Percentiles rank a stretch among this genome's conserved stretches.
Evolutionary conservation across 2,113 vertebrate species (phyloP).

Genomic region (Marmota flaviventris): DNA sequence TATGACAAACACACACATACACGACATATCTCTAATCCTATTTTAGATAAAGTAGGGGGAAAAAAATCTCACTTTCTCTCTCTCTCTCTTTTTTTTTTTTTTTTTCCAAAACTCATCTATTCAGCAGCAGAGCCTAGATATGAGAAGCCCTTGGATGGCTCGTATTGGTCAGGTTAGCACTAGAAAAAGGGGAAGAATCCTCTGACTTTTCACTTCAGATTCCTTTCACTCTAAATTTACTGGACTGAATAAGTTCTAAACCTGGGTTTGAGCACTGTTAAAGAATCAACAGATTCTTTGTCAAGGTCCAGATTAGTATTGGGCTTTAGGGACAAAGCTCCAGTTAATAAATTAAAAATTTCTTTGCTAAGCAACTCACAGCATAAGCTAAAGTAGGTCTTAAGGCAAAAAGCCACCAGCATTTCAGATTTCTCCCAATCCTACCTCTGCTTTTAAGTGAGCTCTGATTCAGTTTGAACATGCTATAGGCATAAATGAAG

Average conservation of each 20-base stretch:
- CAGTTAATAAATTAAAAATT: neutral
- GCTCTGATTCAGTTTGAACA: neutral
- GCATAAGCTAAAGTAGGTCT: neutral
- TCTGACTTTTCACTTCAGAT: neutral
- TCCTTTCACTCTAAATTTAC: slow-evolving; percentile 11
- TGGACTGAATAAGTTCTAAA: neutral
- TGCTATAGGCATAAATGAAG: neutral
- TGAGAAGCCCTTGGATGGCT: neutral
- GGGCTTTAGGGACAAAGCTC: neutral
- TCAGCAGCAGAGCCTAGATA: neutral
- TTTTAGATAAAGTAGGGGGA: neutral
- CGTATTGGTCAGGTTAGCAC: neutral
- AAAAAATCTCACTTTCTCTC: neutral
- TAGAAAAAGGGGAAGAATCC: neutral
- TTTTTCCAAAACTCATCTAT: neutral
- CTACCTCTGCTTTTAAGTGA: neutral
- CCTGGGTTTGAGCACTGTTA: neutral
- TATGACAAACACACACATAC: neutral
- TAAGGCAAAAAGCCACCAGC: neutral
- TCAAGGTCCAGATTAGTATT: neutral
- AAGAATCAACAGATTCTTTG: neutral
- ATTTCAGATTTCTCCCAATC: neutral
- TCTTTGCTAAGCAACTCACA: slow-evolving; percentile 1
- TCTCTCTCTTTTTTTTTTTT: neutral
- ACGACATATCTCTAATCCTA: neutral